Evolutionary conservation across 1,140 invertebrate species (phyloP).

Genomic region (Ptiloglossa arizonensis): DNA sequence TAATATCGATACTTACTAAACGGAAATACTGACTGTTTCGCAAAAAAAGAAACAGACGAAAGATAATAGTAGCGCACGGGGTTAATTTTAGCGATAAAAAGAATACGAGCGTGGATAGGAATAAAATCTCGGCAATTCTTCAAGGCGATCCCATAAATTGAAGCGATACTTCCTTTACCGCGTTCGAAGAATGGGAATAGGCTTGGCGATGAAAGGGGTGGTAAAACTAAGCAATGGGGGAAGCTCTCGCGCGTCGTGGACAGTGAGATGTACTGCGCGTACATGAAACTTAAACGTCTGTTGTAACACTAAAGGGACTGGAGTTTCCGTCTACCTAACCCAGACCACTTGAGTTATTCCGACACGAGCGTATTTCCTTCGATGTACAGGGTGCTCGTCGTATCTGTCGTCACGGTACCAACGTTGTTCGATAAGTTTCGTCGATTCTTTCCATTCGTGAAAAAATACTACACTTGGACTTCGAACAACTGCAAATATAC

Average conservation of each 20-base stretch:
- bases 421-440: too few relatives aligned
- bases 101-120: too few relatives aligned
- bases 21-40: too few relatives aligned
- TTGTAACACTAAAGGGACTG: not conserved
- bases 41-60: too few relatives aligned
- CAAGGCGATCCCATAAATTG: too few relatives aligned
- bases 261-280: not conserved
- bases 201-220: constrained; percentile 15
- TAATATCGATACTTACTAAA: too few relatives aligned
- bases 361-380: not conserved
- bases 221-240: constrained; percentile 6
- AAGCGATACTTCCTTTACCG: not conserved
- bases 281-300: not conserved
- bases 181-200: not conserved
- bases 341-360: not conserved
- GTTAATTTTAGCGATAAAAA: too few relatives aligned
- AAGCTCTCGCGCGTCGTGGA: not conserved
- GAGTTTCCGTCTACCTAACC: constrained; percentile 8
- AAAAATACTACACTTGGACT: too few relatives aligned
- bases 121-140: too few relatives aligned
- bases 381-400: not conserved
- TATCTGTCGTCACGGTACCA: not conserved
- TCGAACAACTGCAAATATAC: too few relatives aligned
- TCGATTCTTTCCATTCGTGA: too few relatives aligned
- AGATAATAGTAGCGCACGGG: too few relatives aligned